Conservation (phyloP, 2,797 vertebrate species). For the Pampus argenteus region DNA sequence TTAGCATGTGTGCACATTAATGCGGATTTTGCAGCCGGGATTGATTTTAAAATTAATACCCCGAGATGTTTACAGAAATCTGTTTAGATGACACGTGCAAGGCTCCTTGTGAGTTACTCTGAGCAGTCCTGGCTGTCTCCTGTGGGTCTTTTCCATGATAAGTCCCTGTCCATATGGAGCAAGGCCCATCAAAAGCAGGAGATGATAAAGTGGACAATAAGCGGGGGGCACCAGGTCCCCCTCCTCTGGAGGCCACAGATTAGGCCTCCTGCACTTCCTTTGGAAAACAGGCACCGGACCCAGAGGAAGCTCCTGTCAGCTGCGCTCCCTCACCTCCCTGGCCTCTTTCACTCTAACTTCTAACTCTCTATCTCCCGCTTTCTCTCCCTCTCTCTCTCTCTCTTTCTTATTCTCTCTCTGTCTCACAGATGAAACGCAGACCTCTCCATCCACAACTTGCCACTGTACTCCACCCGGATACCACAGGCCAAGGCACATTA, state of each 20-base stretch:
- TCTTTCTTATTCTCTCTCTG: constrained; percentile 54
- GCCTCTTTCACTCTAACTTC: constrained; percentile 67
- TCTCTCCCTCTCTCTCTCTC: constrained; percentile 41
- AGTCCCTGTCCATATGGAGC: constrained; percentile 68
- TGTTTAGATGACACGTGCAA: constrained; percentile 55
- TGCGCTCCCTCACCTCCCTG: constrained; percentile 93
- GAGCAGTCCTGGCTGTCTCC: constrained; percentile 41
- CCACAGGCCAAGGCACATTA: constrained; percentile 73
- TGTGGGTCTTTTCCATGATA: constrained; percentile 62
- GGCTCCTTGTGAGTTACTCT: constrained; percentile 26
- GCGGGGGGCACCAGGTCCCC: constrained; percentile 77
- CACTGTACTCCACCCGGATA: constrained; percentile 73
- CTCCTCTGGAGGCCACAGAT: constrained; percentile 87
- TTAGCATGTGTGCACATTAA: not conserved
- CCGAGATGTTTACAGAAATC: constrained; percentile 37
- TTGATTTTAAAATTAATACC: no score
- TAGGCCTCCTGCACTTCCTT: constrained; percentile 92
- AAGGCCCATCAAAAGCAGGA: constrained; percentile 77
- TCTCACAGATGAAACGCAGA: constrained; percentile 80
- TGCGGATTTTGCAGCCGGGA: constrained; percentile 3
- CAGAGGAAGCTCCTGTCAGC: constrained; percentile 88
- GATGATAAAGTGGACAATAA: constrained; percentile 87
- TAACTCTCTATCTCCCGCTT: constrained; percentile 31
- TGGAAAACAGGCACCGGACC: constrained; percentile 88
- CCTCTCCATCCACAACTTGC: constrained; percentile 69